Percentiles rank a stretch among this genome's conserved stretches.
These are phyloP conservation scores for Atethmia centrago DNA, from an alignment of 2,888 invertebrate genomes.

Conservation along the genomic window DNA sequence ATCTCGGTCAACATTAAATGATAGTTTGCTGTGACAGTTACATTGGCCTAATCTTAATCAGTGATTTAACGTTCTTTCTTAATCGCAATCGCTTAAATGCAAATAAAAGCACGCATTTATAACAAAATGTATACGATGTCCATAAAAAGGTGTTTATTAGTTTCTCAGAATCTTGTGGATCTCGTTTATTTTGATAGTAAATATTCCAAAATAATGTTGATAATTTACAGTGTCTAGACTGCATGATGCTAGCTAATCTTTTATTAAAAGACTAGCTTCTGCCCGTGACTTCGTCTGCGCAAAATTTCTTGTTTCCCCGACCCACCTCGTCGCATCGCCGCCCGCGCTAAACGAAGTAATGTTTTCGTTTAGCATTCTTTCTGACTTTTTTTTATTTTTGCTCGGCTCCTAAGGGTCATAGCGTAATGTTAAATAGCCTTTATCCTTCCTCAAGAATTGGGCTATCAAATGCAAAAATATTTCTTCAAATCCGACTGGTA, in stretches of 20 bases:
- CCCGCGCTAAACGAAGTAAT: too few relatives aligned
- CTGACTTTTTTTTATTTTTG: too few relatives aligned
- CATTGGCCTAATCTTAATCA: constrained; percentile 21
- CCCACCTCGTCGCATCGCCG: too few relatives aligned
- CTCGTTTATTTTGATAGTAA: background rate
- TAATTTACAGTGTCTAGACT: constrained; percentile 29
- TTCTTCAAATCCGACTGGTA: too few relatives aligned
- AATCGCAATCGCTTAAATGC: constrained; percentile 20
- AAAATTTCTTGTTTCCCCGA: too few relatives aligned
- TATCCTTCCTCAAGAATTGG: too few relatives aligned
- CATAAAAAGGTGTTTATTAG: constrained; percentile 15
- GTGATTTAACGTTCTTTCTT: constrained; percentile 25
- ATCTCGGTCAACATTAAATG: background rate
- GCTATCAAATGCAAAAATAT: too few relatives aligned
- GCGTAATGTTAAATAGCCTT: too few relatives aligned
- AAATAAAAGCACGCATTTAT: constrained; percentile 22
- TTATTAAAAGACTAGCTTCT: background rate
- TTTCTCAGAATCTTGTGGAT: background rate
- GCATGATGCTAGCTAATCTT: background rate
- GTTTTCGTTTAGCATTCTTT: too few relatives aligned
- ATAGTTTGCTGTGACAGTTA: constrained; percentile 22
- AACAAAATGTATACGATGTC: constrained; percentile 9
- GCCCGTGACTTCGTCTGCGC: too few relatives aligned
- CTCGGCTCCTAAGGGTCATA: too few relatives aligned
- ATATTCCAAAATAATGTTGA: background rate